A percentile compares a stretch with the other conserved stretches of the same genome.
Evolutionary conservation across 2,797 vertebrate genomes (phyloP).

Genomic region (Brachyalestes nurse): DNA sequence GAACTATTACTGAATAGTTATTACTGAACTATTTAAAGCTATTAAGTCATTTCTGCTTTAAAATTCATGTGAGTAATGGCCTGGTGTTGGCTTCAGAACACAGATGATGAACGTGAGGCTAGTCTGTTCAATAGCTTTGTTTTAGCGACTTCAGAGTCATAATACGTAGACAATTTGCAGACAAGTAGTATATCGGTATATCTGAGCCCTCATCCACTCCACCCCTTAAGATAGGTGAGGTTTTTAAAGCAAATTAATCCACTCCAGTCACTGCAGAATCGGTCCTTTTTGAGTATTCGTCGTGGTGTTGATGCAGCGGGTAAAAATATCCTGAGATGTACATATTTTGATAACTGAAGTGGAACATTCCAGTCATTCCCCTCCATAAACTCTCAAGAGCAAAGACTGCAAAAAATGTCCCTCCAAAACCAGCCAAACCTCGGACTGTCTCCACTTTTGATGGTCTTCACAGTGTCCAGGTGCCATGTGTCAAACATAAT

Average conservation of each 20-base stretch:
- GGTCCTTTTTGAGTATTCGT: slow-evolving; percentile 48
- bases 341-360: slow-evolving; percentile 75
- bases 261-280: slow-evolving; percentile 16
- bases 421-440: slow-evolving; percentile 25
- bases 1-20: no score
- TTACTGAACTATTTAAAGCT: background rate
- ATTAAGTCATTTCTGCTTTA: slow-evolving; percentile 20
- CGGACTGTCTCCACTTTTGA: slow-evolving; percentile 33
- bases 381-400: slow-evolving; percentile 51
- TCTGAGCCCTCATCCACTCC: background rate
- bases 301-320: slow-evolving; percentile 41
- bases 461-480: slow-evolving; percentile 37
- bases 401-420: slow-evolving; percentile 50
- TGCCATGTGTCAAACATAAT: slow-evolving; percentile 28
- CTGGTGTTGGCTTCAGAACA: slow-evolving; percentile 14
- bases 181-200: background rate
- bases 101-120: slow-evolving; percentile 4
- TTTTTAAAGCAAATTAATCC: background rate
- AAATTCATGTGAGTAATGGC: background rate
- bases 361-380: slow-evolving; percentile 77
- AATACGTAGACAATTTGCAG: background rate
- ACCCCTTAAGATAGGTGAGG: background rate
- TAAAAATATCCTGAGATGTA: slow-evolving; percentile 65
- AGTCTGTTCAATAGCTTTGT: background rate
- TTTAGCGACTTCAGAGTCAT: background rate